These are phyloP conservation scores for Poecilia gillii DNA, from an alignment of 2,797 vertebrate species.

Conservation along the genomic window DNA sequence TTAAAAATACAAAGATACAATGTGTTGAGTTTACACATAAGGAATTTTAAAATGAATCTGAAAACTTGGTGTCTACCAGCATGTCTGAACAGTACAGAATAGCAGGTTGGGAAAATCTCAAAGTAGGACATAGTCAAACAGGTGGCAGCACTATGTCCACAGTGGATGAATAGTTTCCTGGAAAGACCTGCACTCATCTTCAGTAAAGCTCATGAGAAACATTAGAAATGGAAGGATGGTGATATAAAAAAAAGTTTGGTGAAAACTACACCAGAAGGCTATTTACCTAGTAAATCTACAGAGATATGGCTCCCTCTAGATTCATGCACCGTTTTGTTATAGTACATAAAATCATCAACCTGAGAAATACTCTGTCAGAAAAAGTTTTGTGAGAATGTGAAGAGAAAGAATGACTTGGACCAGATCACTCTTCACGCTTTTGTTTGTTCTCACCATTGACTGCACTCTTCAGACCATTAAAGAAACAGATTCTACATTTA, in stretches of 20 bases:
- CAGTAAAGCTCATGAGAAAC: neutral
- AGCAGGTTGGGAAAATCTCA: neutral
- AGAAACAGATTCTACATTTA: neutral
- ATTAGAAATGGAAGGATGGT: neutral
- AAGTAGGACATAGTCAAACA: neutral
- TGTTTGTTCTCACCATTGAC: neutral
- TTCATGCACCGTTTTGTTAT: neutral
- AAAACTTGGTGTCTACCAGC: neutral
- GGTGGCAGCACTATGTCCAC: neutral
- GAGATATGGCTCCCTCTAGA: neutral
- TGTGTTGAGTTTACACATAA: neutral
- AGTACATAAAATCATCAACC: neutral
- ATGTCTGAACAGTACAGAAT: neutral
- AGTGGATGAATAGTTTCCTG: neutral
- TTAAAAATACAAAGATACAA: neutral
- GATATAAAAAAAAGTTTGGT: neutral
- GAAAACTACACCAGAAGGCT: neutral
- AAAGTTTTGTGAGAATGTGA: neutral
- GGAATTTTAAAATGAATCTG: neutral
- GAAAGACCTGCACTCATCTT: neutral
- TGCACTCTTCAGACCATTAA: neutral
- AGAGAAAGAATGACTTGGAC: neutral
- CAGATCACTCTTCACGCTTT: neutral
- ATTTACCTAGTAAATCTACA: neutral
- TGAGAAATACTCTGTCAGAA: neutral